Evolutionary conservation across 2,113 vertebrate genomes (phyloP).

Genomic region (Rhinolophus ferrumequinum): DNA sequence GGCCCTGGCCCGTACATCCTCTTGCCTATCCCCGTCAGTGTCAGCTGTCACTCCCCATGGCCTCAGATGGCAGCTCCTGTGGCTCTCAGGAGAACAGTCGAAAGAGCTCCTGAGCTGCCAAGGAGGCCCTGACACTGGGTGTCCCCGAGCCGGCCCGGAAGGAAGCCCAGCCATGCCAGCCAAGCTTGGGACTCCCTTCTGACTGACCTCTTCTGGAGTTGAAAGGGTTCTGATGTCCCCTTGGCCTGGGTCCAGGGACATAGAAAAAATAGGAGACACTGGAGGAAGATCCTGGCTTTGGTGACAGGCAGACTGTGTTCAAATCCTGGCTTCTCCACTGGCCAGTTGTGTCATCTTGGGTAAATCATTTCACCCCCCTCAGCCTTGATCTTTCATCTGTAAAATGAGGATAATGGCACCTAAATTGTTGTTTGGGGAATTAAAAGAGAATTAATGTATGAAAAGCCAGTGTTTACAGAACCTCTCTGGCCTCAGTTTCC

Average conservation of each 20-base stretch:
- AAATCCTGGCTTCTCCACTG: neutral
- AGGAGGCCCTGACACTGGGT: neutral
- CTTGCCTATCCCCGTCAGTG: slow-evolving; percentile 48
- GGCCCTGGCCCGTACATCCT: slow-evolving; percentile 4
- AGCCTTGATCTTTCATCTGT: neutral
- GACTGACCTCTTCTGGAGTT: neutral
- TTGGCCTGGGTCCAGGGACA: slow-evolving; percentile 8
- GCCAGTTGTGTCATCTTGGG: too few relatives aligned
- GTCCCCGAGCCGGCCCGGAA: neutral
- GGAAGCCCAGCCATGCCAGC: neutral
- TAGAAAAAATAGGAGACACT: neutral
- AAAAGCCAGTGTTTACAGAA: neutral
- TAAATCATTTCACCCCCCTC: neutral
- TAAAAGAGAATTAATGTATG: neutral
- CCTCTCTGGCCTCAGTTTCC: neutral
- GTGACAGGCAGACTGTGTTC: neutral
- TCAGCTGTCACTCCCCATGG: slow-evolving; percentile 72
- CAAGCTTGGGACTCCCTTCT: neutral
- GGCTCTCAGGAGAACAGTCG: neutral
- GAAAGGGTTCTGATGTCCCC: neutral
- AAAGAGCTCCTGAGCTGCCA: neutral
- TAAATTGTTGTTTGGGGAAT: neutral
- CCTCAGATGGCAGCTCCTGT: slow-evolving; percentile 68
- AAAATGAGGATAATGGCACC: neutral
- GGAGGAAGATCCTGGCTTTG: neutral